These are phyloP conservation scores for Disparrhopalites patrizii DNA, from an alignment of 2,888 invertebrate species.

Conservation along the genomic window DNA sequence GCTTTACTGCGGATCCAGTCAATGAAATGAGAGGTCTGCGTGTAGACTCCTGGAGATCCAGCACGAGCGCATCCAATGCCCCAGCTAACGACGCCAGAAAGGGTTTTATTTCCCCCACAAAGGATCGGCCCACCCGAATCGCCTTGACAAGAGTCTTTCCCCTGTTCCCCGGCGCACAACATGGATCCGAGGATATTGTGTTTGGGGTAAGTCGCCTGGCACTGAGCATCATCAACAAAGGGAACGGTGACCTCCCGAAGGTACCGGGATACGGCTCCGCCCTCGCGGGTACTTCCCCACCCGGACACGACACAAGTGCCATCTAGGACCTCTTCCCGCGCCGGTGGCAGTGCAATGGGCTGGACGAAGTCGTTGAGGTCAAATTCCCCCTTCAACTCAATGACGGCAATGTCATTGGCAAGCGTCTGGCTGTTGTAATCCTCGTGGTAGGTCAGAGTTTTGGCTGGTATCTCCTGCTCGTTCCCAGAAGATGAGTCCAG, in stretches of 20 bases:
- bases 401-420: constrained; percentile 8
- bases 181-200: not conserved
- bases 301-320: constrained; percentile 9
- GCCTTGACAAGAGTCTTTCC: constrained; percentile 16
- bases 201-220: not conserved
- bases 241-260: constrained; percentile 12
- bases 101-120: constrained; percentile 6
- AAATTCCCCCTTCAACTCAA: not conserved
- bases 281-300: constrained; percentile 12
- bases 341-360: constrained; percentile 1
- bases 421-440: not conserved
- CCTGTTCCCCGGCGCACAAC: constrained; percentile 11
- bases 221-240: not conserved
- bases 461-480: constrained; percentile 1
- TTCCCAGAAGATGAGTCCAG: not conserved
- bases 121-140: constrained; percentile 20
- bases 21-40: constrained; percentile 3
- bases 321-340: not conserved
- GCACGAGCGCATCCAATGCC: constrained; percentile 12
- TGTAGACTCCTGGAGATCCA: constrained; percentile 18
- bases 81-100: constrained; percentile 18
- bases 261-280: not conserved
- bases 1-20: not conserved
- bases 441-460: not conserved
- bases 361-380: not conserved